Evolutionary conservation across 1,140 invertebrate species (phyloP), one percentile per base, ranked within the genome.

Genomic region (Drosophila tani): DNA sequence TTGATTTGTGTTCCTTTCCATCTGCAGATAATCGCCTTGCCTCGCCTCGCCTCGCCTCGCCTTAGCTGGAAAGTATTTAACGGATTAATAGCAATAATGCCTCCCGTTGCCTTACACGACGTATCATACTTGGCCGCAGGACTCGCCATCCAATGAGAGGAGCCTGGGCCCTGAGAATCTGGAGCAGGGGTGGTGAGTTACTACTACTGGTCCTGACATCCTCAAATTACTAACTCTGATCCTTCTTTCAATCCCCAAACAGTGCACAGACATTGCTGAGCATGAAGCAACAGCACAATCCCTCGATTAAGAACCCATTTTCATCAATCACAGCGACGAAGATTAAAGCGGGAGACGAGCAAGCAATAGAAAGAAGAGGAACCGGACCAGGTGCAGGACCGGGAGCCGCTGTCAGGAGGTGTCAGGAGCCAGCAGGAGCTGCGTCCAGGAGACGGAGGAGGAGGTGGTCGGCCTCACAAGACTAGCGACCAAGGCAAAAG

Each of bases 201-300:
- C n/a, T n/a, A n/a, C n/a, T n/a, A n/a, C 21, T 15, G 32, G 7
- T 38, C 43, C 38, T 17, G 3, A 5, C 9, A 7, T 50, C 2
- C 2, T 15, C 1, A 5, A 41, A 3, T 43, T n/a, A 51, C 49
- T 55, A 41, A 75, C 17, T 29, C 9, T 17, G 4, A n/a, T 4
- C 17, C 9, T 38, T 19, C 8, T 5, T 6, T 27, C 2, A 6
- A 11, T 40, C 15, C 15, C 5, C 2, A 3, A 11, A 35, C 50
- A 64, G 58, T 49, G 55, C 49, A 60, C 40, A 55, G 66, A 78
- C 63, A 78, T 78, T 78, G 75, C 75, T 67, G 65, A 78, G 75
- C 64, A 78, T 78, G 75, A 78, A 78, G 65, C 75, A 78, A 62
- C 70, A 73, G 55, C 68, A 73, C 19, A 60, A 73, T 74, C 46